Percentiles rank a stretch among this genome's conserved stretches.
These are phyloP conservation scores for Montipora efflorescens DNA, from an alignment of 64 coral and sea anemone species.

Conservation along the genomic window DNA sequence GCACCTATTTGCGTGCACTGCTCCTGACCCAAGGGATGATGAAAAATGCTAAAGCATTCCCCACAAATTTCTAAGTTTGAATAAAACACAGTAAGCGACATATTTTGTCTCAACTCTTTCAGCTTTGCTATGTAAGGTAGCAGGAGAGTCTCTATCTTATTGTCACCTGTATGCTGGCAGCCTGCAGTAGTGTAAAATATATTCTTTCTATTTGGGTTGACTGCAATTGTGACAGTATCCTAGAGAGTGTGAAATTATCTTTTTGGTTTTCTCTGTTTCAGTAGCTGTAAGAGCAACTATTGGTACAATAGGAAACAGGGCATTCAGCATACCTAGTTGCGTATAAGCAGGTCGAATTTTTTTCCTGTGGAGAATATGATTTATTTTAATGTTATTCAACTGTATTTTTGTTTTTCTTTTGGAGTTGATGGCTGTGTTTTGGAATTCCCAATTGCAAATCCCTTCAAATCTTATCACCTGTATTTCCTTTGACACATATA, in stretches of 20 bases:
- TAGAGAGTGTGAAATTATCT: conserved; percentile 11
- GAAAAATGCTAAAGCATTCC: conserved; percentile 50
- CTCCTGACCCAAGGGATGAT: conserved; percentile 16
- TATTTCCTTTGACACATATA: no score
- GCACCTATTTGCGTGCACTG: conserved; percentile 27
- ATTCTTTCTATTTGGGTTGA: conserved; percentile 8
- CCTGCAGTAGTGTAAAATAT: background rate
- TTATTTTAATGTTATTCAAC: no score
- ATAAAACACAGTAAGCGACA: conserved; percentile 44
- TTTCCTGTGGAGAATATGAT: no score
- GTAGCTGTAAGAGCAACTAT: conserved; percentile 27
- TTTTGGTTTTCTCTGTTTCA: conserved; percentile 10
- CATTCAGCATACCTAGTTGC: conserved; percentile 11
- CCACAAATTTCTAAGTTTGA: conserved; percentile 9
- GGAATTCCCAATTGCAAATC: no score
- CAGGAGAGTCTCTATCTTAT: conserved; percentile 29
- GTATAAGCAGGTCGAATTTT: background rate
- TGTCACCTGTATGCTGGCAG: conserved; percentile 31
- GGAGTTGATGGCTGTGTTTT: no score
- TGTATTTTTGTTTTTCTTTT: no score
- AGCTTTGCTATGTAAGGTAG: conserved; percentile 12
- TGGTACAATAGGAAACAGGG: conserved; percentile 23
- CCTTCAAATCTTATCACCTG: no score
- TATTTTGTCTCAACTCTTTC: conserved; percentile 10
- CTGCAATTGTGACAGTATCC: conserved; percentile 11